Evolutionary conservation across 2,113 vertebrate genomes (phyloP).

Genomic region (Ictidomys tridecemlineatus): DNA sequence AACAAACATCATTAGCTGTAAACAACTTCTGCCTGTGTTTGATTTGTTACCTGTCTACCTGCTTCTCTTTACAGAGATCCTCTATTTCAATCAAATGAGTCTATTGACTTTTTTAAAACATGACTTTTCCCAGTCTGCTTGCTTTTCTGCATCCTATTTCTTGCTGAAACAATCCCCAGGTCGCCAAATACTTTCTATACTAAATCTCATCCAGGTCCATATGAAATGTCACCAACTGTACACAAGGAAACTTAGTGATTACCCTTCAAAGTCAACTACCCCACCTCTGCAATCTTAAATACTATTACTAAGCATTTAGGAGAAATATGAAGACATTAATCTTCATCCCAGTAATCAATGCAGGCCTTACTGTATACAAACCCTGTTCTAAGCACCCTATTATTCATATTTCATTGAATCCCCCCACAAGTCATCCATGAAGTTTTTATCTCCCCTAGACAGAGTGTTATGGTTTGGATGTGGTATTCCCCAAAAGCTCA

Average conservation of each 20-base stretch:
- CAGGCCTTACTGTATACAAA: not conserved
- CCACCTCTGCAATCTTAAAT: not conserved
- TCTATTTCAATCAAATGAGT: not conserved
- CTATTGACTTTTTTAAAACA: slow-evolving; percentile 29
- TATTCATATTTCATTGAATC: not conserved
- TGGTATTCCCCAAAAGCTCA: too few relatives aligned
- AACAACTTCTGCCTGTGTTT: slow-evolving; percentile 4
- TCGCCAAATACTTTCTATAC: not conserved
- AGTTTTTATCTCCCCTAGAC: not conserved
- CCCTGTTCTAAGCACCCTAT: not conserved
- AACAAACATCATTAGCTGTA: not conserved
- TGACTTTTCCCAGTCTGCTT: not conserved
- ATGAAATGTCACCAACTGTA: not conserved
- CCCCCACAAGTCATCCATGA: not conserved
- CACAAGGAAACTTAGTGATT: not conserved
- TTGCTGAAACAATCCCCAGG: not conserved
- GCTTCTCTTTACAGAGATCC: not conserved
- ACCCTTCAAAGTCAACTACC: not conserved
- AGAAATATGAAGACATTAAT: not conserved
- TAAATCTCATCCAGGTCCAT: not conserved
- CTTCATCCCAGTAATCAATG: not conserved
- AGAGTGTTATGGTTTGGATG: not conserved
- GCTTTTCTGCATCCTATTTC: not conserved
- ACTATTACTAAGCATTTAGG: not conserved
- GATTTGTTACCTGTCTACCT: not conserved